Evolutionary conservation across 2,888 invertebrate species (phyloP).

Genomic region (Merodon equestris): DNA sequence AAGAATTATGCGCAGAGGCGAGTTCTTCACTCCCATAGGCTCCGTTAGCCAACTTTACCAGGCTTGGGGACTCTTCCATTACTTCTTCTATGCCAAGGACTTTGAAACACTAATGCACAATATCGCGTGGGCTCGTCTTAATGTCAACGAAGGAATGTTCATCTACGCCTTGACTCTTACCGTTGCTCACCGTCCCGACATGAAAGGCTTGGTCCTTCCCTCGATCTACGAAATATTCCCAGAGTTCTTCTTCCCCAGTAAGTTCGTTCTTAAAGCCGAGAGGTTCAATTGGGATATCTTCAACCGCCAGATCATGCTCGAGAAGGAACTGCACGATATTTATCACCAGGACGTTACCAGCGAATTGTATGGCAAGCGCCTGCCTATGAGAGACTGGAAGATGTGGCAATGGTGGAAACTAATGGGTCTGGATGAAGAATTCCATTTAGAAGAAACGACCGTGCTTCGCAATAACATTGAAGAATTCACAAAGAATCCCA

Average conservation of each 20-base stretch:
- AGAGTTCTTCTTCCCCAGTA: constrained; percentile 84
- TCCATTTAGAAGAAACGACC: constrained; percentile 71
- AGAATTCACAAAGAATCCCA: constrained; percentile 71
- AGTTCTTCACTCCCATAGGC: constrained; percentile 80
- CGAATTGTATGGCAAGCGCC: constrained; percentile 34
- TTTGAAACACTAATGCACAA: constrained; percentile 85
- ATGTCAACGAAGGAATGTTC: constrained; percentile 85
- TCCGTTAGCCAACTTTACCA: constrained; percentile 78
- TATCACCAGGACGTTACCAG: constrained; percentile 71
- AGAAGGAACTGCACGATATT: constrained; percentile 74
- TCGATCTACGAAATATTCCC: constrained; percentile 87
- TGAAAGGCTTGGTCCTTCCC: constrained; percentile 84
- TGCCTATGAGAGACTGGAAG: constrained; percentile 72
- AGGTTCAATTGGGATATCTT: constrained; percentile 80
- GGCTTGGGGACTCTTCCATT: constrained; percentile 82
- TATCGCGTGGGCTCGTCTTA: constrained; percentile 84
- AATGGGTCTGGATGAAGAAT: constrained; percentile 74
- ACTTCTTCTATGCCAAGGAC: constrained; percentile 85
- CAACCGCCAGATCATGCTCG: constrained; percentile 78
- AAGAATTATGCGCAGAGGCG: constrained; percentile 81
- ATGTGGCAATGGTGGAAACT: constrained; percentile 76
- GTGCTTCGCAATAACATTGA: constrained; percentile 74
- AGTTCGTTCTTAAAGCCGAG: constrained; percentile 84
- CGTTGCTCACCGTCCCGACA: constrained; percentile 83
- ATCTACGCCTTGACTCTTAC: constrained; percentile 83